A percentile compares a stretch with the other conserved stretches of the same genome.
Conservation (phyloP, 2,113 vertebrate genomes). For the Elachura formosa region DNA sequence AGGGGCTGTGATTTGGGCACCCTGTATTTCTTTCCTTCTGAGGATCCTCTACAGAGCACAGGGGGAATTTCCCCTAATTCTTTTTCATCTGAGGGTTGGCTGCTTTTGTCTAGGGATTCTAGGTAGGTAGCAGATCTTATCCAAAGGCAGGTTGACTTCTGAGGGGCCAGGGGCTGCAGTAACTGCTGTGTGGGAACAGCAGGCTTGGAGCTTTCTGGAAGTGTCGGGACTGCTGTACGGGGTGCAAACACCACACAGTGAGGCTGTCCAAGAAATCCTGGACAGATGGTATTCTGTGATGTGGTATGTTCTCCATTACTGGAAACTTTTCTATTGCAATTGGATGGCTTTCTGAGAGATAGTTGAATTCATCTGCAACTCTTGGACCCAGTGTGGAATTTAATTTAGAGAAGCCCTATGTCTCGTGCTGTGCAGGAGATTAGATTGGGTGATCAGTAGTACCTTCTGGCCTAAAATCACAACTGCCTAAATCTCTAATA, state of each 20-base stretch:
- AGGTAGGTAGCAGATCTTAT: background rate
- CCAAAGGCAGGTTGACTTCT: background rate
- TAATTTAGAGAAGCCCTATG: background rate
- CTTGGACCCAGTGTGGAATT: background rate
- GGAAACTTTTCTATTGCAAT: background rate
- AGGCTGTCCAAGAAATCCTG: conserved; percentile 3
- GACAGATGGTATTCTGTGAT: background rate
- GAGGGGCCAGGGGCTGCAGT: background rate
- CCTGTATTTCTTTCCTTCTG: background rate
- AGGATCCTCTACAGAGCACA: background rate
- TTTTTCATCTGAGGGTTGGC: background rate
- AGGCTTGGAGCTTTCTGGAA: background rate
- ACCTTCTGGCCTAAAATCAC: background rate
- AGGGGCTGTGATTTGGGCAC: background rate
- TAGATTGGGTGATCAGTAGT: background rate
- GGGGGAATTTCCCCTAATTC: background rate
- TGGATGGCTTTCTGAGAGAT: conserved; percentile 5
- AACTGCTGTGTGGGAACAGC: background rate
- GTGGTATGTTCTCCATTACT: background rate
- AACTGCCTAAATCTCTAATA: background rate
- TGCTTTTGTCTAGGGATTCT: background rate
- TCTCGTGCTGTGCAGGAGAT: background rate
- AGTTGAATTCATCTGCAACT: background rate
- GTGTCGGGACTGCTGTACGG: background rate
- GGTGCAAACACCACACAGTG: background rate